A percentile compares a stretch with the other conserved stretches of the same genome.
phyloP scores from a whole-genome alignment of 1,140 invertebrate species.

The Thrips palmi region DNA sequence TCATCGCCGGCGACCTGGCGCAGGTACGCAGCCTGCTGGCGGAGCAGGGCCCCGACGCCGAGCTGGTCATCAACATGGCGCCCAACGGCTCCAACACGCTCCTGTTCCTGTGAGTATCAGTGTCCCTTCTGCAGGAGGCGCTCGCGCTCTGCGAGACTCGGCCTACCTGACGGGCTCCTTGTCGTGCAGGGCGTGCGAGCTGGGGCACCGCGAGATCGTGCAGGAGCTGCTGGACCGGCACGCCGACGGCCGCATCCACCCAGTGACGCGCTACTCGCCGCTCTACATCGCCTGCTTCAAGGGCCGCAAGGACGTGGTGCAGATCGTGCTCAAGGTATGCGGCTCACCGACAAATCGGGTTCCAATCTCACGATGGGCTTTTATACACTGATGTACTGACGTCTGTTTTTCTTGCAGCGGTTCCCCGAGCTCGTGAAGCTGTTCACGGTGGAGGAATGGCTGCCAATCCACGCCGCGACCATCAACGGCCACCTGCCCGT shows the following conservation, averaged over 20 bases:
- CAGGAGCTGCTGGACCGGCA: conserved; percentile 57
- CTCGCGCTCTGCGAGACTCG: neutral
- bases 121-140: neutral
- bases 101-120: conserved; percentile 53
- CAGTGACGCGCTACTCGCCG: conserved; percentile 79
- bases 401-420: conserved; percentile 25
- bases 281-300: conserved; percentile 81
- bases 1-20: conserved; percentile 42
- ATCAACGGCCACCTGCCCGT: conserved; percentile 68
- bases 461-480: conserved; percentile 81
- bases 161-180: neutral
- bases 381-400: neutral
- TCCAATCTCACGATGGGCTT: conserved; percentile 4
- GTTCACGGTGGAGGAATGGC: conserved; percentile 77
- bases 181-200: conserved; percentile 50
- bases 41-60: conserved; percentile 40
- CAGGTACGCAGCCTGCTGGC: conserved; percentile 42
- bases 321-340: conserved; percentile 41
- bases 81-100: conserved; percentile 71
- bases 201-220: conserved; percentile 64
- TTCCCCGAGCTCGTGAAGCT: conserved; percentile 43
- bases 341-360: neutral
- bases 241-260: conserved; percentile 70
- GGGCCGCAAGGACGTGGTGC: conserved; percentile 62
- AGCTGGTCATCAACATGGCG: conserved; percentile 64